Base-by-base conservation (phyloP, 1,140 invertebrate genomes). In the Acromyrmex heyeri region DNA sequence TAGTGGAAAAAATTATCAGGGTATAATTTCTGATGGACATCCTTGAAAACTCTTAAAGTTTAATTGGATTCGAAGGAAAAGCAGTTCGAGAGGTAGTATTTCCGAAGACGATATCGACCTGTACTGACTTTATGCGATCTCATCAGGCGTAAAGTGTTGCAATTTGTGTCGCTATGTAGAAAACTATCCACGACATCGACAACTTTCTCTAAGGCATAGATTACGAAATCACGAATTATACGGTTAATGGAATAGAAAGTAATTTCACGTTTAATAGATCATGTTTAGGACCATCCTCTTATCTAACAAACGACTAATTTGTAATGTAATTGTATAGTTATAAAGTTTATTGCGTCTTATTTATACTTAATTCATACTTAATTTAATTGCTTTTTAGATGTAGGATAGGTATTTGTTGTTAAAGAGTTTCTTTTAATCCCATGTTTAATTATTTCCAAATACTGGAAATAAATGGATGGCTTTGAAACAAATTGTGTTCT, bases 1-100 rank as follows among this genome's bases (percentile, higher is more conserved):
- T n/a, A 27, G 7, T 21, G 34, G 30, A 79, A 87, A 65, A 85
- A 87, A 83, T 89, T 90, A 87, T 81, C 67, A 24, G 62, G 48
- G 61, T 18, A 83, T 82, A 78, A 83, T 73, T 79, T 79, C 65
- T 53, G n/a, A 85, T 77, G 85, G 85, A 76, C 50, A 90, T 57
- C 53, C 57, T 77, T 38, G 77, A 65, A 89, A 65, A 59, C 65
- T 48, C 48, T 90, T 90, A 75, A 72, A 78, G 30, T 78, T 89
- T 90, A 82, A 90, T 90, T 89, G 73, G 88, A 90, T 78, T 87
- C 67, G 48, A 53, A 78, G 69, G n/a, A 30, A n/a, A 78, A 79
- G 12, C 44, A 67, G 44, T 44, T 53, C 72, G 44, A 61, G 24
- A 44, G 34, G 16, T 21, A 44, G 34, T 76, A 64, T 78, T 77